A percentile compares a stretch with the other conserved stretches of the same genome.
Evolutionary conservation across 2,888 invertebrate genomes (phyloP).

Genomic region (Thecocarcelia acutangulata): DNA sequence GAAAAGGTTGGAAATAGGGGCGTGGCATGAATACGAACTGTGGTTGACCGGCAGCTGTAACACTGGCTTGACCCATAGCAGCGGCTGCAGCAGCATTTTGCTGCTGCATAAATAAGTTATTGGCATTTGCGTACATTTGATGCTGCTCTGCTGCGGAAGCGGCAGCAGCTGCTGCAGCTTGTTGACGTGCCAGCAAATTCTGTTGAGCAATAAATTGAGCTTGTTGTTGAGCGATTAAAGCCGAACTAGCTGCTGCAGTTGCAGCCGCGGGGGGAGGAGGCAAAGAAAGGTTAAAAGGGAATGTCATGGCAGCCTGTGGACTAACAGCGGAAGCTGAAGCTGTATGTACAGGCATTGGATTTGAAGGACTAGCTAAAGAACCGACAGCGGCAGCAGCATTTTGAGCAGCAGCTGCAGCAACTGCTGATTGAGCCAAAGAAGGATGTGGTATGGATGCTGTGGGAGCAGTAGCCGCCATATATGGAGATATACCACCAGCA

Average conservation of each 20-base stretch:
- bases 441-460: conserved; percentile 54
- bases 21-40: conserved; percentile 81
- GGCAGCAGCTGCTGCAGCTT: conserved; percentile 83
- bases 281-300: conserved; percentile 79
- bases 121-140: conserved; percentile 75
- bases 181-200: conserved; percentile 86
- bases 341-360: conserved; percentile 72
- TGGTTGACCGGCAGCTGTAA: conserved; percentile 75
- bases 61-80: conserved; percentile 64
- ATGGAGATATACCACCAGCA: conserved; percentile 64
- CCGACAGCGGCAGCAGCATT: conserved; percentile 71
- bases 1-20: conserved; percentile 79
- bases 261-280: conserved; percentile 75
- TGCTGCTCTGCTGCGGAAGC: conserved; percentile 81
- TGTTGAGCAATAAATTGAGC: conserved; percentile 87
- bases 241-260: conserved; percentile 76
- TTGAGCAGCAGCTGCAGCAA: conserved; percentile 69
- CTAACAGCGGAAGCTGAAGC: conserved; percentile 69
- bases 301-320: conserved; percentile 71
- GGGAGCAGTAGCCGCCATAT: conserved; percentile 62
- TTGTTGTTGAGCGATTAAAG: conserved; percentile 83
- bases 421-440: conserved; percentile 76
- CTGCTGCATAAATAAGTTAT: conserved; percentile 75
- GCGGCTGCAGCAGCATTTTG: conserved; percentile 75
- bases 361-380: conserved; percentile 44